Evolutionary conservation across 2,113 vertebrate species (phyloP).

Genomic region (Miniopterus natalensis): DNA sequence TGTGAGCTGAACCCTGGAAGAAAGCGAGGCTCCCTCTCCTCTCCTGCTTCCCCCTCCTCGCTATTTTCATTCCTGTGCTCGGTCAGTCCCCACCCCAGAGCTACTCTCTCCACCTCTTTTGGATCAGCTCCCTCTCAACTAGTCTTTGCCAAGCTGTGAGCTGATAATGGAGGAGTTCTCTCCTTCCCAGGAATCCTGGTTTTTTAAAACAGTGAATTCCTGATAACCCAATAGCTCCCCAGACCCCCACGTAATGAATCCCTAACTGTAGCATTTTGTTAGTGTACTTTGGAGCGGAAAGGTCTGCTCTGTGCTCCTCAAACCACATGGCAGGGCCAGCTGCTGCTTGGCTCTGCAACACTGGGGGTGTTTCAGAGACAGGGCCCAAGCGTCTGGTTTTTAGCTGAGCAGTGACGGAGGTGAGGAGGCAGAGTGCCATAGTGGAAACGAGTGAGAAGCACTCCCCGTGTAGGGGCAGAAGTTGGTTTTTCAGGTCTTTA

Average conservation of each 20-base stretch:
- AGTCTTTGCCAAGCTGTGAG: slow-evolving; percentile 29
- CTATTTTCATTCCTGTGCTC: not conserved
- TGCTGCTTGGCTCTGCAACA: not conserved
- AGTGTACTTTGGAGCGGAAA: slow-evolving; percentile 40
- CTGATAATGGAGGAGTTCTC: not conserved
- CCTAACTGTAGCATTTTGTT: slow-evolving; percentile 16
- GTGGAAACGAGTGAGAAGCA: not conserved
- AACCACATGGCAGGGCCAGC: not conserved
- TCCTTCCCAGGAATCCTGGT: slow-evolving; percentile 21
- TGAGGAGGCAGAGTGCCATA: not conserved
- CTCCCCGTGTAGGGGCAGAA: not conserved
- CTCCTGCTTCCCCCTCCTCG: not conserved
- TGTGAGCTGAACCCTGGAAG: not conserved
- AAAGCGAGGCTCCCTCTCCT: not conserved
- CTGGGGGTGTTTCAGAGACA: not conserved
- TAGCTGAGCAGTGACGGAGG: not conserved
- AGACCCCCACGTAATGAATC: not conserved
- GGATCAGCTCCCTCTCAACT: not conserved
- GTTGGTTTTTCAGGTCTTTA: not conserved
- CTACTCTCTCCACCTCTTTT: not conserved
- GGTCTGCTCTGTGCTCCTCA: not conserved
- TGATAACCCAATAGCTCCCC: not conserved
- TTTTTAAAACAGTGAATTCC: slow-evolving; percentile 48
- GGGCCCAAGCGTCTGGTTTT: not conserved
- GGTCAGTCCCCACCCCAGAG: not conserved